Evolutionary conservation across 1,140 invertebrate genomes (phyloP).

Genomic region (Agraylea sexmaculata): DNA sequence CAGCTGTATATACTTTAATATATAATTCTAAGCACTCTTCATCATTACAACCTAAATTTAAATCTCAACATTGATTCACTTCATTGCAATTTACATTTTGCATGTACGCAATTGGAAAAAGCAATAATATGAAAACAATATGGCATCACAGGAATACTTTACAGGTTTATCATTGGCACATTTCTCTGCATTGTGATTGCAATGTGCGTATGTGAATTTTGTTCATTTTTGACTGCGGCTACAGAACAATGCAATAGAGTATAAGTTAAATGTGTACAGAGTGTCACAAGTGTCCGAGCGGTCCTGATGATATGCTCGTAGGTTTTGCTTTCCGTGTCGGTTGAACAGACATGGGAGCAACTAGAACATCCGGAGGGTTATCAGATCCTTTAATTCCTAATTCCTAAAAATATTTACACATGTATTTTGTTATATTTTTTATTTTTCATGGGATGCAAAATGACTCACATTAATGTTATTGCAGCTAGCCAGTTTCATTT

Average conservation of each 20-base stretch:
- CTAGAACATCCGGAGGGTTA: slow-evolving; percentile 48
- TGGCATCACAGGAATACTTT: not conserved
- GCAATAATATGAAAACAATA: slow-evolving; percentile 6
- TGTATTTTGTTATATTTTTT: not conserved
- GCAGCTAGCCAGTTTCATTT: slow-evolving; percentile 72
- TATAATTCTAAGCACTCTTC: too few relatives aligned
- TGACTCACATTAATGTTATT: slow-evolving; percentile 71
- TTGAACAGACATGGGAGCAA: slow-evolving; percentile 68
- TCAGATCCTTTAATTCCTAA: slow-evolving; percentile 45
- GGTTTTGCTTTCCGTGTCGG: slow-evolving; percentile 63
- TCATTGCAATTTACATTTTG: too few relatives aligned
- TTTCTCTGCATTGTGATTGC: not conserved
- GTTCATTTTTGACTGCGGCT: not conserved
- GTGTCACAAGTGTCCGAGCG: slow-evolving; percentile 36
- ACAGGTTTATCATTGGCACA: not conserved
- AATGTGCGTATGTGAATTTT: not conserved
- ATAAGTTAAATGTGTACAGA: slow-evolving; percentile 18
- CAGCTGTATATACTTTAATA: too few relatives aligned
- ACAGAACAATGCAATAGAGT: slow-evolving; percentile 6
- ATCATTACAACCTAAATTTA: too few relatives aligned
- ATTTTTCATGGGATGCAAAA: not conserved
- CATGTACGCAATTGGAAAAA: not conserved
- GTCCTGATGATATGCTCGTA: slow-evolving; percentile 29
- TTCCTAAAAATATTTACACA: slow-evolving; percentile 41
- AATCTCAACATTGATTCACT: too few relatives aligned